Evolutionary conservation across 2,888 invertebrate species (phyloP), one percentile per base, ranked within the genome.

Genomic region (Lasioglossum pauxillum): DNA sequence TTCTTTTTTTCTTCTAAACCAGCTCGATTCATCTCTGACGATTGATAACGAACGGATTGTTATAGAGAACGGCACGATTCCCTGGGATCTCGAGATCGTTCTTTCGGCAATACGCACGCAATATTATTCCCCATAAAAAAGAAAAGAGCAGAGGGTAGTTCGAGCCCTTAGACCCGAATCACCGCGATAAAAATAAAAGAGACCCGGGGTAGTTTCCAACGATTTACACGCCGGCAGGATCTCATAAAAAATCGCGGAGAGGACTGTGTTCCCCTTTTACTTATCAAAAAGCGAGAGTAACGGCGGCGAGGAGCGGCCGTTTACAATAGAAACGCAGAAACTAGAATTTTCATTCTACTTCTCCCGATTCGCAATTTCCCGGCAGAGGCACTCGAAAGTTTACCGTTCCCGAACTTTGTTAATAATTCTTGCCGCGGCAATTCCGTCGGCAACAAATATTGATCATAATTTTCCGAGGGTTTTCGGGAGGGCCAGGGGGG

Each of bases 391-490:
- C 57, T 57, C 23, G 8, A 31, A 80, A 10, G 44, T 77, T 67
- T 38, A 72, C 57, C 74, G 76, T 69, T 69, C 69, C 10, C 1
- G 8, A 57, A 75, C 57, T 75, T 83, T 44, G 60, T 2, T 38
- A 57, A 75, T 46, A 75, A 71, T 73, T 64, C 60, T 78, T 27
- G 49, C 23, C 19, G n/a, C 67, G 64, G 31, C 23, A 16, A 73
- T 71, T 75, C 75, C 23, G 38, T 44, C 44, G 16, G 16, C 69
- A 31, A 41, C 38, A 41, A 80, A 71, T 49, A 69, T 38, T 60
- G 69, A 75, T 38, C 46, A 46, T 75, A 80, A 75, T 83, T 75
- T 80, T 57, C 38, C 69, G 16, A 3, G 31, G 1, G 10, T 38
- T 44, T 46, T 46, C 46, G 31, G 31, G 27, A 2, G 7, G 7